These are phyloP conservation scores for Myotis planiceps DNA, from an alignment of 2,797 vertebrate genomes.

Conservation along the genomic window DNA sequence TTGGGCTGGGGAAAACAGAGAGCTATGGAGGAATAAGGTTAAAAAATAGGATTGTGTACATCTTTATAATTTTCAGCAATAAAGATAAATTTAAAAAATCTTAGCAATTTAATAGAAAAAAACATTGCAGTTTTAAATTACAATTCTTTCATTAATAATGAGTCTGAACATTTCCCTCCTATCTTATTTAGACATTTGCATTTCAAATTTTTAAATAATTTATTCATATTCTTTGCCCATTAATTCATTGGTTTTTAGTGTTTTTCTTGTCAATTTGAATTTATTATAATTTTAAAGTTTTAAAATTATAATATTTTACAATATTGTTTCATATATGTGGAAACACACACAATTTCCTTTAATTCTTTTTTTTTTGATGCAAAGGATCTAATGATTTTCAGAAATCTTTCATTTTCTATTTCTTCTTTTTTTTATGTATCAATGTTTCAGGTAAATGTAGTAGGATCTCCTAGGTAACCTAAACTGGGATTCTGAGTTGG, in stretches of 20 bases:
- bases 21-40: not conserved
- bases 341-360: not conserved
- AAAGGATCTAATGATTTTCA: not conserved
- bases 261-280: slow-evolving; percentile 38
- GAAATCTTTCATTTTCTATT: not conserved
- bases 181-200: slow-evolving; percentile 31
- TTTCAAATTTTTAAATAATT: slow-evolving; percentile 41
- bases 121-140: slow-evolving; percentile 2
- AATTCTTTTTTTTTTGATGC: not conserved
- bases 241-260: slow-evolving; percentile 11
- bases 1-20: not conserved
- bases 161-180: not conserved
- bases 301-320: not conserved
- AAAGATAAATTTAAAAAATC: not conserved
- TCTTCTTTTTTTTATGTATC: not conserved
- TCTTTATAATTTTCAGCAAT: too few species aligned
- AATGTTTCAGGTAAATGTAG: not conserved
- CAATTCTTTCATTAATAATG: slow-evolving; percentile 35
- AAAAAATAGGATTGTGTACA: not conserved
- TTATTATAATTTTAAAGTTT: not conserved
- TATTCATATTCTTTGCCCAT: not conserved
- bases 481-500: not conserved
- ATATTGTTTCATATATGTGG: not conserved
- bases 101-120: slow-evolving; percentile 21
- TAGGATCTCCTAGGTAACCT: slow-evolving; percentile 31